Percentiles rank a stretch among this genome's conserved stretches.
These are phyloP conservation scores for Zaprionus africanus DNA, from an alignment of 1,140 invertebrate species.

Conservation along the genomic window DNA sequence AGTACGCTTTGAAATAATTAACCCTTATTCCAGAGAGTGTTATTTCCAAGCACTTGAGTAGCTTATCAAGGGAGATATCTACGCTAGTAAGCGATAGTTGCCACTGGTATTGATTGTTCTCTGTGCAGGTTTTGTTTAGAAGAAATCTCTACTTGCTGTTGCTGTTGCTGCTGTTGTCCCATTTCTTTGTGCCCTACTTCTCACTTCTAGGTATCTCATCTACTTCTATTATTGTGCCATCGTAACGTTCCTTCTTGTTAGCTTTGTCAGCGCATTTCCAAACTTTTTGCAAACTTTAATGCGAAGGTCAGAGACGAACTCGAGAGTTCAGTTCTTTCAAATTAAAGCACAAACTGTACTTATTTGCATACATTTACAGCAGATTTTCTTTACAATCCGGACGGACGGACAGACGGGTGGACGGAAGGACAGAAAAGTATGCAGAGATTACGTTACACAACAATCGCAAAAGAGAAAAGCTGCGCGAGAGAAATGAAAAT, in stretches of 20 bases:
- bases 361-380: slow-evolving; percentile 75
- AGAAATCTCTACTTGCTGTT: not conserved
- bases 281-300: slow-evolving; percentile 47
- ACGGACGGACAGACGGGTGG: not conserved
- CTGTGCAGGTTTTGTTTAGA: not conserved
- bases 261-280: slow-evolving; percentile 6
- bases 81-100: not conserved
- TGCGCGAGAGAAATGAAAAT: slow-evolving; percentile 48
- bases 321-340: slow-evolving; percentile 36
- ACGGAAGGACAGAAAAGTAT: slow-evolving; percentile 31
- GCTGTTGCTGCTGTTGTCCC: not conserved
- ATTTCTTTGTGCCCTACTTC: not conserved
- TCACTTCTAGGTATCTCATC: slow-evolving; percentile 9
- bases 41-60: not conserved
- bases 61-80: not conserved
- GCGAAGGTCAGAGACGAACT: slow-evolving; percentile 45
- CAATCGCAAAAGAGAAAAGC: slow-evolving; percentile 40
- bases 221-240: slow-evolving; percentile 13
- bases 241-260: not conserved
- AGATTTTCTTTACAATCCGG: slow-evolving; percentile 57
- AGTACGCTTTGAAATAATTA: not conserved
- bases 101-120: too few species aligned
- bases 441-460: slow-evolving; percentile 62
- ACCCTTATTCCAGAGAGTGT: not conserved
- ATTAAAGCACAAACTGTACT: slow-evolving; percentile 63